Conservation (phyloP, 1,140 invertebrate genomes). For the Drosophila sulfurigaster region DNA sequence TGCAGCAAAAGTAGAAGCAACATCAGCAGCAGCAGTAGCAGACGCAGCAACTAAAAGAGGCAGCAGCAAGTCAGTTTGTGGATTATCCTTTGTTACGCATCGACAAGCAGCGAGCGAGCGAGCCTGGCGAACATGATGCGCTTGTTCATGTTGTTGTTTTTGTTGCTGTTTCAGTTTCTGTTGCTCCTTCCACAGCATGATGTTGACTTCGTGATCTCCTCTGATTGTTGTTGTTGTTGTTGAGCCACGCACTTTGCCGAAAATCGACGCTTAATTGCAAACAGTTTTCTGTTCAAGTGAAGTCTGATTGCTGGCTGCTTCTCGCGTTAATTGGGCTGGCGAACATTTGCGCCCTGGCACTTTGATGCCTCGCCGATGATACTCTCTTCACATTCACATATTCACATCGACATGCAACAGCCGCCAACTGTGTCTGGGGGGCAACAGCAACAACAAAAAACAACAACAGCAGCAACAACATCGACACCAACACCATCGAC, state of each 20-base stretch:
- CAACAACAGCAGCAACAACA: neutral
- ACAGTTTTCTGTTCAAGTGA: conserved; percentile 74
- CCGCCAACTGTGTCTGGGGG: conserved; percentile 3
- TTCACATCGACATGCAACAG: conserved; percentile 51
- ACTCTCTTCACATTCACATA: conserved; percentile 29
- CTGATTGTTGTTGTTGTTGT: conserved; percentile 20
- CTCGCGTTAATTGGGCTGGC: conserved; percentile 58
- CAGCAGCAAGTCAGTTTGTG: conserved; percentile 48
- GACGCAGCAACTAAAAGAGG: conserved; percentile 1
- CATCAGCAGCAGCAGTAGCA: conserved; percentile 41
- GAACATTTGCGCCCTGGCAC: conserved; percentile 70
- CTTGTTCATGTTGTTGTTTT: conserved; percentile 26
- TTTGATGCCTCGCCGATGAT: conserved; percentile 82
- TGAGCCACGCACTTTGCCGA: conserved; percentile 55
- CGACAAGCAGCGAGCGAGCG: conserved; percentile 61
- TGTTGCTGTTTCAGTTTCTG: neutral
- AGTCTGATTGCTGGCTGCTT: conserved; percentile 67
- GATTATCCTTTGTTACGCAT: conserved; percentile 82
- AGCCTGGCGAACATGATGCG: conserved; percentile 53
- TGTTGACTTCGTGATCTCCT: conserved; percentile 28
- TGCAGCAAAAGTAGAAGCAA: conserved; percentile 45
- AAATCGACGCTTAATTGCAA: conserved; percentile 73
- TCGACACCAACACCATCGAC: neutral
- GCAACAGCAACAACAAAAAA: neutral
- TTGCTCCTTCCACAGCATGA: conserved; percentile 3